A percentile compares a stretch with the other conserved stretches of the same genome.
Evolutionary conservation across 1,140 invertebrate species (phyloP).

Genomic region (Zophobas atratus): DNA sequence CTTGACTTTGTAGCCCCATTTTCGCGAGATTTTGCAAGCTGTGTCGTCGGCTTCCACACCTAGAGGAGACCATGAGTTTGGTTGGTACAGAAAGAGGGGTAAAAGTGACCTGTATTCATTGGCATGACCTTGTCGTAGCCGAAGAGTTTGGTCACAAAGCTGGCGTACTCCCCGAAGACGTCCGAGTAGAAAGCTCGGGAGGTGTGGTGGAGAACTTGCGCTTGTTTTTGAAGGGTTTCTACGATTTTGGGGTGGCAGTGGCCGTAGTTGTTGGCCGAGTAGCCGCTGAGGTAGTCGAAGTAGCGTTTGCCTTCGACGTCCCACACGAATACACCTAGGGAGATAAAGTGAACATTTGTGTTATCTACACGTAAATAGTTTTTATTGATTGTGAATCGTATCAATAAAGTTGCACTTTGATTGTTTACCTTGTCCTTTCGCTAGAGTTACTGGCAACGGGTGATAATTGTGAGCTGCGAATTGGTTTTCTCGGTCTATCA

Average conservation of each 20-base stretch:
- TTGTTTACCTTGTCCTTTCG: conserved; percentile 83
- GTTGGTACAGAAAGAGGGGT: no score
- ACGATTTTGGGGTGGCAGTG: conserved; percentile 98
- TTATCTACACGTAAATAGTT: no score
- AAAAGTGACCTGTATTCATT: conserved; percentile 89
- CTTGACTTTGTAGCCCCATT: conserved; percentile 97
- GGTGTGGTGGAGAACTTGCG: conserved; percentile 77
- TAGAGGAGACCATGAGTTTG: conserved; percentile 3
- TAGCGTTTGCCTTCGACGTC: conserved; percentile 97
- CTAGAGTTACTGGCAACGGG: conserved; percentile 92
- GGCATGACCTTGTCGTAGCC: conserved; percentile 96
- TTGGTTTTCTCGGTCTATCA: conserved; percentile 87
- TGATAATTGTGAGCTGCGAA: conserved; percentile 98
- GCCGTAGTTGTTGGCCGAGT: conserved; percentile 98
- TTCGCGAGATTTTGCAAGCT: conserved; percentile 93
- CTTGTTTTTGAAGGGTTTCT: conserved; percentile 83
- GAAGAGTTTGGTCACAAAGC: conserved; percentile 93
- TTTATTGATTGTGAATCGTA: no score
- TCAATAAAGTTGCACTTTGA: neutral
- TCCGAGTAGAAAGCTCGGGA: conserved; percentile 97
- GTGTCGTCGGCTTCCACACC: conserved; percentile 97
- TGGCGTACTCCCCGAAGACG: conserved; percentile 93
- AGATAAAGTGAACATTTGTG: neutral
- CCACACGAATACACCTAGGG: conserved; percentile 90
- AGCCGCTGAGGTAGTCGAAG: conserved; percentile 96